phyloP scores from a whole-genome alignment of 2,113 vertebrate species.

The Nicator chloris region DNA sequence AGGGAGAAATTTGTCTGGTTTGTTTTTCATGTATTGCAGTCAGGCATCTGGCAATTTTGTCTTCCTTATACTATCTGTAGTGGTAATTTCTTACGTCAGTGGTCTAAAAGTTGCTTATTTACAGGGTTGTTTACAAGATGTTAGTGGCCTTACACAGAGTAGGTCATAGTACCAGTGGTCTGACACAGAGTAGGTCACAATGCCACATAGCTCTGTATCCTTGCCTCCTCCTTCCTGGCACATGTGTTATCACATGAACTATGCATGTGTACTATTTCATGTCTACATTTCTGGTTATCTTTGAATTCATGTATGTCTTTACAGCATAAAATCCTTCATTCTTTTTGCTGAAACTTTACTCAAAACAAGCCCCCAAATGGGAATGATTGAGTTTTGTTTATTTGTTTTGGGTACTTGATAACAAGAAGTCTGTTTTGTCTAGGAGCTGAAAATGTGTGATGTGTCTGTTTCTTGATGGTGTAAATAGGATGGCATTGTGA shows the following conservation, averaged over 20 bases:
- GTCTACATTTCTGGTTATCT: not conserved
- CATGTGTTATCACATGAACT: not conserved
- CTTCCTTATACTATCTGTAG: not conserved
- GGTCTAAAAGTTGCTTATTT: not conserved
- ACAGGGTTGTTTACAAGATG: not conserved
- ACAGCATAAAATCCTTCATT: not conserved
- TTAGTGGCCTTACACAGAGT: not conserved
- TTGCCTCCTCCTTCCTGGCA: not conserved
- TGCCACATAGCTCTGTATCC: not conserved
- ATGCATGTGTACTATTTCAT: not conserved
- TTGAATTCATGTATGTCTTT: not conserved
- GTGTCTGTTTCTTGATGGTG: not conserved
- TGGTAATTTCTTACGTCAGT: not conserved
- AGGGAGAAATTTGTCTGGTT: not conserved
- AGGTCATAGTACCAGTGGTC: not conserved
- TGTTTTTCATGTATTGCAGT: not conserved
- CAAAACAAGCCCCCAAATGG: not conserved
- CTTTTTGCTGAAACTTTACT: not conserved
- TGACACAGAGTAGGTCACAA: not conserved
- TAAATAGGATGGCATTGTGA: not conserved
- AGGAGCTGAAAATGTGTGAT: not conserved
- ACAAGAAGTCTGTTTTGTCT: not conserved
- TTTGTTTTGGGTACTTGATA: not conserved
- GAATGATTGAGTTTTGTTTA: not conserved
- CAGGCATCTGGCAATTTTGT: not conserved